Evolutionary conservation across 1,140 invertebrate genomes (phyloP).

Genomic region (Pogonognathellus flavescens): DNA sequence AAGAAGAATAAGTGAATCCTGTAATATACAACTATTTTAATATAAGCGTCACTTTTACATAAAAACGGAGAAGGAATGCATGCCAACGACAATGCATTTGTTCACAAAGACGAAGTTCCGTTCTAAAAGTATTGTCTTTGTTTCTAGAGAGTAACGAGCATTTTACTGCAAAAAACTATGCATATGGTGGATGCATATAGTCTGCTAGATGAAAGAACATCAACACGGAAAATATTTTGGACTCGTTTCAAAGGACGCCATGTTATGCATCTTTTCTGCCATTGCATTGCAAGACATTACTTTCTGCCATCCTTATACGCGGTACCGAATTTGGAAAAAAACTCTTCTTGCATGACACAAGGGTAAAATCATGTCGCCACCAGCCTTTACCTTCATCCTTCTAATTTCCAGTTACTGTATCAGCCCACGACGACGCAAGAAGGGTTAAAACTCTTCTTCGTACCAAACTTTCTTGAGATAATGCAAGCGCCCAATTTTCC

Average conservation of each 20-base stretch:
- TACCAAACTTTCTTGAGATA: not conserved
- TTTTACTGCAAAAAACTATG: not conserved
- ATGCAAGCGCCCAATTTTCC: not conserved
- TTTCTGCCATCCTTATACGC: not conserved
- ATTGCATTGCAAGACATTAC: not conserved
- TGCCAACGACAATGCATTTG: not conserved
- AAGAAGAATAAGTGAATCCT: not conserved
- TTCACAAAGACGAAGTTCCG: not conserved
- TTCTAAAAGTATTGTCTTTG: not conserved
- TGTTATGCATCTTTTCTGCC: constrained; percentile 5
- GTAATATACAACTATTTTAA: not conserved
- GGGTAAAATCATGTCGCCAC: constrained; percentile 23
- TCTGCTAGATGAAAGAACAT: not conserved
- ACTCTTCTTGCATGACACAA: constrained; percentile 20
- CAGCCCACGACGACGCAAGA: not conserved
- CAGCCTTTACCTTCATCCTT: constrained; percentile 31
- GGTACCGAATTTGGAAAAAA: constrained; percentile 23
- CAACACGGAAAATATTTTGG: constrained; percentile 18
- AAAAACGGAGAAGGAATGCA: not conserved
- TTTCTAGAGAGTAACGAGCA: not conserved
- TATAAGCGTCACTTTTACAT: not conserved
- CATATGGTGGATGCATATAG: not conserved
- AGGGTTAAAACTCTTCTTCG: too few relatives aligned
- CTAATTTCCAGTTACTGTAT: not conserved
- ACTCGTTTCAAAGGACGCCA: constrained; percentile 30